Base-by-base conservation (phyloP, 2,113 vertebrate species). In the Hippocampus zosterae region DNA sequence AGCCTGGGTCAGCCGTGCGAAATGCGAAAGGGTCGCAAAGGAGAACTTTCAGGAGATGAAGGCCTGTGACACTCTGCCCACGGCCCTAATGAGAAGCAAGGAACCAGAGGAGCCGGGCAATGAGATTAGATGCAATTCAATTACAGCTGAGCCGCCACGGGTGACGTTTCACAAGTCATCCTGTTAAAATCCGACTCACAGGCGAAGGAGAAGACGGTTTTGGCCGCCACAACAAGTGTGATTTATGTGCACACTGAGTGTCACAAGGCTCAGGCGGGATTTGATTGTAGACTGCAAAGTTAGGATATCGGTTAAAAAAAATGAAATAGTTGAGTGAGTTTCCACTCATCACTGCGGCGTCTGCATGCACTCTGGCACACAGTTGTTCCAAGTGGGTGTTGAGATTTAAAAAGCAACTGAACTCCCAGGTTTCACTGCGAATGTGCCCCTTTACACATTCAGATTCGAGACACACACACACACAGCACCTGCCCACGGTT, bases 61-160 rank as follows among this genome's bases (percentile, higher is more conserved):
- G 71, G 74, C 68, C 72, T 74, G 65, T 81, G 86, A 87, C 83
- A 84, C 80, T 80, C 81, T 73, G 72, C 73, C 76, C 80, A 52
- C 61, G 81, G 75, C 77, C 81, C 87, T 89, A 91, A 92, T 91
- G 87, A 92, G 90, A 88, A 81, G 73, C 80, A 81, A 73, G 81
- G 79, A 84, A 84, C 81, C 85, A 85, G 84, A 87, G 73, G 83
- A 86, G 85, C 83, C 78, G 84, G 84, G 84, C 88, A 88, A 90
- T 85, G 74, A 91, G 91, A 92, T 92, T 92, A 92, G 89, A 91
- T 89, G 88, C 90, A 90, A 92, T 91, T 91, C 89, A 91, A 91
- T 92, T 92, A 92, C 83, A 75, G 80, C 87, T 80, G 87, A 91
- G 86, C 85, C 86, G 81, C 90, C 81, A 88, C 79, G 89, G 90